Base-by-base conservation (phyloP, 2,888 invertebrate genomes). In the Meteorus colon region DNA sequence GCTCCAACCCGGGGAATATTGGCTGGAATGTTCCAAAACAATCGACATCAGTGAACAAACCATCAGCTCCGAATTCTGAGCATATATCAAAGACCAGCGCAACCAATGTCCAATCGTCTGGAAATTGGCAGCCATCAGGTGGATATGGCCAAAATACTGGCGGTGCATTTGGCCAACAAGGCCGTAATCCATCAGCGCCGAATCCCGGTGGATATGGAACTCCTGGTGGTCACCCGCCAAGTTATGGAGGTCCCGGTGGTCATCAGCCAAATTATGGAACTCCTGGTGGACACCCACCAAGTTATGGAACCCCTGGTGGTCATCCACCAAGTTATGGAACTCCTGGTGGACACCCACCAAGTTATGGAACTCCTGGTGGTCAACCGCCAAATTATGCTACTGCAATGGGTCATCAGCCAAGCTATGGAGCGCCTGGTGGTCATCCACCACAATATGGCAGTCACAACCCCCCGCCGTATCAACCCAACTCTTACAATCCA, bases 21-120 rank as follows among this genome's bases (percentile, higher is more conserved):
- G 88, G 88, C 75, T 89, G 89, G 89, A 87, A 87, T 24, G 83
- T 86, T 14, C 86, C 74, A 19, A 81, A 82, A 41, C 81, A 82
- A 66, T 79, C 81, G 19, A 62, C 81, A 5, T 76, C 76, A 12
- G 19, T 73, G 63, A 62, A 80, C 19, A 89, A 87, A 78, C 83
- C 89, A 10, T 88, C 88, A 6, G 87, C 87, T 0, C 89, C 89
- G 16, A 29, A n/a, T 16, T 24, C 27, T 10, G 82, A 82, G 19
- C 67, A 80, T 2, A 77, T 80, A 8, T 83, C 85, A n/a, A 89
- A 87, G 73, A 83, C 85, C 0, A 87, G 84, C 74, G 87, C 89
- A 3, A 84, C 86, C 2, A 85, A 86, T 63, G 85, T 86, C 0
- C 87, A 89, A 66, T 88, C 89, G 8, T 65, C 72, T 3, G 37